Conservation (phyloP, 2,113 vertebrate genomes). For the Electrona antarctica region DNA sequence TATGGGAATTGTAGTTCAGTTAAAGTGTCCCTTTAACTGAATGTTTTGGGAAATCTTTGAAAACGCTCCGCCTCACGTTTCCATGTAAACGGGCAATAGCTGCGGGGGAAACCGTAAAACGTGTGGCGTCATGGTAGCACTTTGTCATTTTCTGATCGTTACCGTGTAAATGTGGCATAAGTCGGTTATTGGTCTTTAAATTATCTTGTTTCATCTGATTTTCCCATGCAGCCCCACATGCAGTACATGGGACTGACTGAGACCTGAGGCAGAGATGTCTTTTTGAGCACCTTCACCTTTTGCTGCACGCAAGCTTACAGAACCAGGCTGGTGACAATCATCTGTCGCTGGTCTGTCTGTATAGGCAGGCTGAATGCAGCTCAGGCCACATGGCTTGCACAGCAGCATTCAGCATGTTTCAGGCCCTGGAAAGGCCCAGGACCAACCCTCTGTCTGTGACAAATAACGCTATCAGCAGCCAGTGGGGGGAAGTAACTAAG, state of each 20-base stretch:
- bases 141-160: neutral
- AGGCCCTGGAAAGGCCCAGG: slow-evolving; percentile 2
- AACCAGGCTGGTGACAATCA: slow-evolving; percentile 38
- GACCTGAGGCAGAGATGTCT: neutral
- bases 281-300: slow-evolving; percentile 1
- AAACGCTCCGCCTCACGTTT: too few relatives aligned
- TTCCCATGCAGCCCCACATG: too few relatives aligned
- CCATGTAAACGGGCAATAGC: too few relatives aligned
- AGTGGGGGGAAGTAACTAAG: too few relatives aligned
- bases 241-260: too few relatives aligned
- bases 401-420: slow-evolving; percentile 45
- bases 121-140: neutral
- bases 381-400: slow-evolving; percentile 42
- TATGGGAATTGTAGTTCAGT: too few relatives aligned
- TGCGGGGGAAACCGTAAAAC: neutral
- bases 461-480: neutral
- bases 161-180: neutral
- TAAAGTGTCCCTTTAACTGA: too few relatives aligned
- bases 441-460: neutral
- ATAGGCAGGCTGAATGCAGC: slow-evolving; percentile 49
- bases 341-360: slow-evolving; percentile 18
- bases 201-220: too few relatives aligned
- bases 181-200: too few relatives aligned
- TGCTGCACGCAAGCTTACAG: neutral
- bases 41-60: too few relatives aligned